These are phyloP conservation scores for Pseudochromis fuscus DNA, from an alignment of 2,797 vertebrate genomes.

Conservation along the genomic window DNA sequence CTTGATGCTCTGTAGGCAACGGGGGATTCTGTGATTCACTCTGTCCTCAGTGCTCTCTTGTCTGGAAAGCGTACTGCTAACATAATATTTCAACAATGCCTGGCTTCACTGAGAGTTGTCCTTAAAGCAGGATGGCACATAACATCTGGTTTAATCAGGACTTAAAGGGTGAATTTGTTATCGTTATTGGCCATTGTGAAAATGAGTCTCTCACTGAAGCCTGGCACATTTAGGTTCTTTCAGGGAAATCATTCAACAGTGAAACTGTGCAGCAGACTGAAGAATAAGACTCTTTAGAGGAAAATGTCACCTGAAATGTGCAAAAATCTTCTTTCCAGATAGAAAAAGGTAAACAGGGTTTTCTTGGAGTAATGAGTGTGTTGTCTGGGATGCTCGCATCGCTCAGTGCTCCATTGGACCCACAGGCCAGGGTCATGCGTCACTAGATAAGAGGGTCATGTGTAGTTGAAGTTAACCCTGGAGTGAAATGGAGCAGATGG, in stretches of 20 bases:
- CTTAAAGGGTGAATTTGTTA: constrained; percentile 54
- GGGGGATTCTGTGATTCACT: constrained; percentile 36
- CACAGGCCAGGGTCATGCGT: constrained; percentile 54
- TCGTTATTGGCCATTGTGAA: constrained; percentile 68
- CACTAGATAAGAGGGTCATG: constrained; percentile 57
- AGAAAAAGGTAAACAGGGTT: constrained; percentile 26
- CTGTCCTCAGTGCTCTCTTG: constrained; percentile 39
- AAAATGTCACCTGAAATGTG: constrained; percentile 63
- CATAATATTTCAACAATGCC: constrained; percentile 47
- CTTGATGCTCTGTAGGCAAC: constrained; percentile 8
- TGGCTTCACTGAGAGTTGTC: constrained; percentile 38
- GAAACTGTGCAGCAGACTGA: constrained; percentile 66
- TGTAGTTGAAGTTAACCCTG: constrained; percentile 69
- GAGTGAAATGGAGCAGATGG: constrained; percentile 63
- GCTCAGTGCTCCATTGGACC: constrained; percentile 25
- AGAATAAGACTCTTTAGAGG: constrained; percentile 56
- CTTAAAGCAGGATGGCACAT: constrained; percentile 40
- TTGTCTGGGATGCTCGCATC: constrained; percentile 36
- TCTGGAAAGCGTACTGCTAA: constrained; percentile 33
- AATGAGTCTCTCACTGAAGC: constrained; percentile 65
- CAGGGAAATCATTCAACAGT: constrained; percentile 68
- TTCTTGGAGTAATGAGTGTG: constrained; percentile 51
- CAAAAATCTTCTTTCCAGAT: constrained; percentile 26
- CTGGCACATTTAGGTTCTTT: constrained; percentile 64
- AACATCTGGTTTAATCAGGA: constrained; percentile 45